Percentiles rank a stretch among this genome's conserved stretches.
Conservation (phyloP, 2,888 invertebrate species). For the Luffia ferchaultella region DNA sequence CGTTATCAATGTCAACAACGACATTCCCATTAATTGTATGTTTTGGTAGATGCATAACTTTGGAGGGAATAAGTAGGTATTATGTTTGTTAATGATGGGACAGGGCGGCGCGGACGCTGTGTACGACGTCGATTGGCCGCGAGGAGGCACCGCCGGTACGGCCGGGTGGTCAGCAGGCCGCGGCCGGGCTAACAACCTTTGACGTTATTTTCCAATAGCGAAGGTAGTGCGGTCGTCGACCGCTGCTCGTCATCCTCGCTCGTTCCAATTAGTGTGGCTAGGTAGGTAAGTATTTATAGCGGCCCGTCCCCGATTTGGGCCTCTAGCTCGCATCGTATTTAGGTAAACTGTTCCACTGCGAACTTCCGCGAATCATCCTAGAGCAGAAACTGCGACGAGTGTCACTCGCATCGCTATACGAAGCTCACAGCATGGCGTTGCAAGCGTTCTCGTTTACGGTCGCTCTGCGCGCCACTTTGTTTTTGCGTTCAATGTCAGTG, state of each 20-base stretch:
- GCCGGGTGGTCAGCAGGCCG: not conserved
- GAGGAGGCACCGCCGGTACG: not conserved
- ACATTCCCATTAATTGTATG: too few relatives aligned
- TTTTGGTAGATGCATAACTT: too few relatives aligned
- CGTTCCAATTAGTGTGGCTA: constrained; percentile 35
- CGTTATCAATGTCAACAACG: too few relatives aligned
- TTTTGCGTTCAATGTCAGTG: constrained; percentile 65
- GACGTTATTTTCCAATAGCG: constrained; percentile 25
- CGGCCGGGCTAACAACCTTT: constrained; percentile 34
- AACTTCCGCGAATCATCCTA: constrained; percentile 35
- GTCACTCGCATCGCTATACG: not conserved
- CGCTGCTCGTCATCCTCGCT: constrained; percentile 32
- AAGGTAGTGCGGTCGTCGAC: constrained; percentile 42
- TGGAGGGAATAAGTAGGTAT: not conserved
- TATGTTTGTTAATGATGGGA: constrained; percentile 2
- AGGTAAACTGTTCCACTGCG: constrained; percentile 22
- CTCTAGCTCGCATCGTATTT: constrained; percentile 27
- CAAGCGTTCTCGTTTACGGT: constrained; percentile 23
- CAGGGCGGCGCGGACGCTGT: constrained; percentile 4
- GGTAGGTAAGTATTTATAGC: constrained; percentile 21
- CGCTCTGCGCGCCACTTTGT: constrained; percentile 52
- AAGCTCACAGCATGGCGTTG: not conserved
- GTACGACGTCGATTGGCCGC: too few relatives aligned
- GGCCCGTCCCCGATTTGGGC: constrained; percentile 29
- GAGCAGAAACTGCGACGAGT: not conserved